phyloP scores from a whole-genome alignment of 1,140 invertebrate species.

The Ditylenchus dipsaci region DNA sequence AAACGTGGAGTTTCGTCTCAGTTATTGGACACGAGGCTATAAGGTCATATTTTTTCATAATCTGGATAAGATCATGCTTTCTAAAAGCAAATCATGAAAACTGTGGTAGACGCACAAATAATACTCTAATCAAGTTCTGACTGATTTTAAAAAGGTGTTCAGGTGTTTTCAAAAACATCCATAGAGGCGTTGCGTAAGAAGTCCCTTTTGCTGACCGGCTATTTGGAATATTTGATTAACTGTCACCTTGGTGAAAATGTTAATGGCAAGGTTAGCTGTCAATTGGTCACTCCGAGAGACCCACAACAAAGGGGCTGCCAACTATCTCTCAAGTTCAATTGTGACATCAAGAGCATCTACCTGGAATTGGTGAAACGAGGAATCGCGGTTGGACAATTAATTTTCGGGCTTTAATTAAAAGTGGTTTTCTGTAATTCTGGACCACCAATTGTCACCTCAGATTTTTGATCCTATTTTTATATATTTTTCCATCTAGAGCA shows the following conservation, averaged over 20 bases:
- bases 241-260: slow-evolving; percentile 16
- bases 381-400: slow-evolving; percentile 57
- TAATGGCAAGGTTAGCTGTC: slow-evolving; percentile 3
- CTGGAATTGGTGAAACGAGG: slow-evolving; percentile 60
- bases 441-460: no score
- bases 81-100: no score
- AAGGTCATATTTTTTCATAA: no score
- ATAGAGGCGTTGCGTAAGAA: slow-evolving; percentile 62
- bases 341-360: slow-evolving; percentile 60
- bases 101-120: no score
- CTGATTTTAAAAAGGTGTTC: slow-evolving; percentile 7
- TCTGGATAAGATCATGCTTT: no score
- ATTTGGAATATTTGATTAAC: slow-evolving; percentile 62
- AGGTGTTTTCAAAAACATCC: slow-evolving; percentile 57
- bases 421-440: no score
- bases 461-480: no score
- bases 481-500: no score
- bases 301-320: slow-evolving; percentile 63
- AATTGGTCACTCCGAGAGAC: slow-evolving; percentile 64
- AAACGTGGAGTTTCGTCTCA: no score
- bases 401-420: no score
- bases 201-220: slow-evolving; percentile 64
- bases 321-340: slow-evolving; percentile 61
- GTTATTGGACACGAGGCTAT: no score
- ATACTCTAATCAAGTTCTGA: neutral